phyloP scores from a whole-genome alignment of 2,113 vertebrate species.

The Sinocyclocheilus anophthalmus region DNA sequence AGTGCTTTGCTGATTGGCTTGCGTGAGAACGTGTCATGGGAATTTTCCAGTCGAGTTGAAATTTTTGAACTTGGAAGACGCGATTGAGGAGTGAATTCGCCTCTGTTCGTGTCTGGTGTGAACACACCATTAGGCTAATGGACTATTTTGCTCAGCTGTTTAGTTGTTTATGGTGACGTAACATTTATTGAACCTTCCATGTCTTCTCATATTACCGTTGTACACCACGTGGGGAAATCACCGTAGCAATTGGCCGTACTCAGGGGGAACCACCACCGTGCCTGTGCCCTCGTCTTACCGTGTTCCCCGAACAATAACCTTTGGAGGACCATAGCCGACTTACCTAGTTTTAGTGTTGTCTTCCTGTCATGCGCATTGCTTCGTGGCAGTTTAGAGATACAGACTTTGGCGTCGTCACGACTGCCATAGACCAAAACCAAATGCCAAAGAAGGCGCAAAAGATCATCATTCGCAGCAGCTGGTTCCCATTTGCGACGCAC shows the following conservation, averaged over 20 bases:
- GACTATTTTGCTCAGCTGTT: neutral
- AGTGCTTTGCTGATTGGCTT: too few relatives aligned
- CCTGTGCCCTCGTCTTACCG: neutral
- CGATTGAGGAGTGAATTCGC: too few relatives aligned
- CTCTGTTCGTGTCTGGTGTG: too few relatives aligned
- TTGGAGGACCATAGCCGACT: too few relatives aligned
- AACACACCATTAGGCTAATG: neutral
- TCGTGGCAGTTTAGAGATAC: neutral
- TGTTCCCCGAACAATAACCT: constrained; percentile 3
- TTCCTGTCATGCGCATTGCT: constrained; percentile 1
- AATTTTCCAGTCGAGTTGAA: too few relatives aligned
- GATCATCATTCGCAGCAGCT: neutral
- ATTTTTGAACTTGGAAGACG: too few relatives aligned
- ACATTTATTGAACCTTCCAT: neutral
- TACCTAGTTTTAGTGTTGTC: constrained; percentile 19
- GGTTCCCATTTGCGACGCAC: neutral
- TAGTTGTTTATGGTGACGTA: neutral
- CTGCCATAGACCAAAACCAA: neutral
- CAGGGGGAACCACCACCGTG: too few relatives aligned
- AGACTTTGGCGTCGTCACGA: neutral
- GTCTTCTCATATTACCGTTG: neutral
- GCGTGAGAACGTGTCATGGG: too few relatives aligned
- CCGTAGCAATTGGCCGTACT: neutral
- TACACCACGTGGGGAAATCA: neutral
- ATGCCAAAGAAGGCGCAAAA: constrained; percentile 22